Percentiles rank a stretch among this genome's conserved stretches.
Conservation (phyloP, 1,140 invertebrate species). For the Rhynchophorus ferrugineus region DNA sequence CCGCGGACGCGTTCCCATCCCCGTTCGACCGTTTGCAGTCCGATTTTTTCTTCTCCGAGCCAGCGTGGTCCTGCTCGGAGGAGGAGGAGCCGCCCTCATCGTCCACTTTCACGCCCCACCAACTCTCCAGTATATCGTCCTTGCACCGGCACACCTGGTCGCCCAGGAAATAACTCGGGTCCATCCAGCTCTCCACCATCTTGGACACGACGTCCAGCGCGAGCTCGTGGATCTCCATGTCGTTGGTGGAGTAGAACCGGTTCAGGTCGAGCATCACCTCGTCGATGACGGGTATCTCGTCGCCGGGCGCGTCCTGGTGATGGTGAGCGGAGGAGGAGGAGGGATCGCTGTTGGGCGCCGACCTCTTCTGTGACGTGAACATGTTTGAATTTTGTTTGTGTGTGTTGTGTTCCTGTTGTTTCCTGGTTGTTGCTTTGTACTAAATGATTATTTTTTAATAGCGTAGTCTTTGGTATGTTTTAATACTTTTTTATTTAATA, state of each 20-base stretch:
- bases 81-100: neutral
- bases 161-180: conserved; percentile 39
- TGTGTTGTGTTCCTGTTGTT: conserved; percentile 1
- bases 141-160: conserved; percentile 26
- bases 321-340: neutral
- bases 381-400: conserved; percentile 3
- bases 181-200: conserved; percentile 51
- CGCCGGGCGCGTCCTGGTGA: too few relatives aligned
- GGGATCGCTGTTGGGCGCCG: neutral
- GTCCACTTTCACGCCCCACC: neutral
- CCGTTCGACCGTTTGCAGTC: neutral
- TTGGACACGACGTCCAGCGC: conserved; percentile 48
- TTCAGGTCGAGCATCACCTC: conserved; percentile 43
- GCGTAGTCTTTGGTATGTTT: conserved; percentile 13
- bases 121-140: neutral
- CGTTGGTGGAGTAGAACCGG: conserved; percentile 46
- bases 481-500: conserved; percentile 11
- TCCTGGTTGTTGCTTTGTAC: neutral
- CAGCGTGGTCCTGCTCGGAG: neutral
- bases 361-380: conserved; percentile 14
- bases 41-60: neutral
- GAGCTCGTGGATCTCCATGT: conserved; percentile 46
- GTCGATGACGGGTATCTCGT: conserved; percentile 18
- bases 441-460: neutral
- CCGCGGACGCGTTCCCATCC: neutral